Evolutionary conservation across 2,113 vertebrate species (phyloP).

Genomic region (Falco punctatus): DNA sequence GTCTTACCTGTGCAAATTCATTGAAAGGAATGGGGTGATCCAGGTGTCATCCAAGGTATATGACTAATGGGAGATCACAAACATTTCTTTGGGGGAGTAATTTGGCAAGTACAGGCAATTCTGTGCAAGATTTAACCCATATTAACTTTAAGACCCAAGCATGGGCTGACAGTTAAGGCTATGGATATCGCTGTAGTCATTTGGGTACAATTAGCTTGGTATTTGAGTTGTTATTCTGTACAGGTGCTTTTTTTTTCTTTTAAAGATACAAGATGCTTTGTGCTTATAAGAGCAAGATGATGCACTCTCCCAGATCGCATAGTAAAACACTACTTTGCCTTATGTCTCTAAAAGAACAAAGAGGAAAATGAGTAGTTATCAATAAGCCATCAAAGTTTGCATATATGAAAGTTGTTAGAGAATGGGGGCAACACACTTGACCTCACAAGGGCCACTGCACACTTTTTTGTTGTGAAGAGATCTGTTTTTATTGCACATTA

Average conservation of each 20-base stretch:
- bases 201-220: neutral
- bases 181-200: neutral
- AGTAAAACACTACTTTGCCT: neutral
- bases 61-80: neutral
- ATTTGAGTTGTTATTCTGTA: neutral
- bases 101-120: neutral
- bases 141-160: neutral
- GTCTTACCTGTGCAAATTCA: constrained; percentile 32
- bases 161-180: neutral
- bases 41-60: neutral
- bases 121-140: neutral
- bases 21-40: neutral
- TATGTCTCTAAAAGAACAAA: neutral
- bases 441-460: neutral
- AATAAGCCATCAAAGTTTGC: neutral
- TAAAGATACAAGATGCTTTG: neutral
- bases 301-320: neutral
- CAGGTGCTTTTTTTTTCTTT: neutral
- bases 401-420: neutral
- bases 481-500: constrained; percentile 1
- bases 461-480: neutral
- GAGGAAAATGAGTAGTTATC: neutral
- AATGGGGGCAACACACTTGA: neutral
- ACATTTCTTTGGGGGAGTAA: neutral
- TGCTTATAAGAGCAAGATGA: neutral